A percentile compares a stretch with the other conserved stretches of the same genome.
phyloP scores from a whole-genome alignment of 2,113 vertebrate genomes.

The Otis tarda region DNA sequence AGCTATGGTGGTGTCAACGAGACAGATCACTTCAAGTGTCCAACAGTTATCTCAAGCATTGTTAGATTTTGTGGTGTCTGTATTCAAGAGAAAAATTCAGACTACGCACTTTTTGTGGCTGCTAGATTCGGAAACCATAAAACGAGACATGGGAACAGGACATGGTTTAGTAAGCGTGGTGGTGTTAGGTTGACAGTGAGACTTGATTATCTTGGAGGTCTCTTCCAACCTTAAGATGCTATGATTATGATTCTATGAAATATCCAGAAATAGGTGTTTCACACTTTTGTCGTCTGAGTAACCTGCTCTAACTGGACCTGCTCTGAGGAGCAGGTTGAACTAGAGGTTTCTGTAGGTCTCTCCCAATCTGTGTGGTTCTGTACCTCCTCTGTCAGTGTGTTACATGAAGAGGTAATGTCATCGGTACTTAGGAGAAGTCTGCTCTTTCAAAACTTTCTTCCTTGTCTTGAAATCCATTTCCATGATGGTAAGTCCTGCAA shows the following conservation, averaged over 20 bases:
- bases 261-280: not conserved
- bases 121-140: not conserved
- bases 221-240: too few species aligned
- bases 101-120: not conserved
- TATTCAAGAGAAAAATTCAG: not conserved
- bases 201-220: too few species aligned
- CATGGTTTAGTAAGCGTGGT: too few species aligned
- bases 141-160: not conserved
- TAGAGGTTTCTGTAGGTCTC: not conserved
- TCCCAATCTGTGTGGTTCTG: fast-evolving
- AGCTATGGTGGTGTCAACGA: not conserved
- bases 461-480: not conserved
- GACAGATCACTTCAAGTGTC: not conserved
- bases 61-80: not conserved
- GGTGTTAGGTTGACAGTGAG: too few species aligned
- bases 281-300: not conserved
- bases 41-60: not conserved
- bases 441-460: not conserved
- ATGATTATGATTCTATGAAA: not conserved
- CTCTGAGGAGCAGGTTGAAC: not conserved
- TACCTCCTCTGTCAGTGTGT: not conserved
- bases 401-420: too few species aligned
- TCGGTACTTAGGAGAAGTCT: not conserved
- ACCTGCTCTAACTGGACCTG: not conserved
- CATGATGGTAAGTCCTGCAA: not conserved